Conservation (phyloP, 2,888 invertebrate genomes). For the Pristionchus entomophagus region DNA sequence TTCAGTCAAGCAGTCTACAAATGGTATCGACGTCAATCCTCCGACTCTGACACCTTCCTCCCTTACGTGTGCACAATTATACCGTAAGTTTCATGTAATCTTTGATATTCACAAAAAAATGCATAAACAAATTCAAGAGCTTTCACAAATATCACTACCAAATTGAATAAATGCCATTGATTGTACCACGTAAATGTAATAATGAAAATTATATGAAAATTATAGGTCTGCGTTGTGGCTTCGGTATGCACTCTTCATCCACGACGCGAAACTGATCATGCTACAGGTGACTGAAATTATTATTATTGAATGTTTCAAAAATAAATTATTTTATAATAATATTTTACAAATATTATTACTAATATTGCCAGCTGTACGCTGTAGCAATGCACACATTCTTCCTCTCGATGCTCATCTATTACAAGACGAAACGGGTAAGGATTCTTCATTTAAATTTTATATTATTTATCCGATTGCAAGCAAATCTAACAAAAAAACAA, state of each 20-base stretch:
- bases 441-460: neutral
- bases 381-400: conserved; percentile 72
- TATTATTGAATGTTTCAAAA: no score
- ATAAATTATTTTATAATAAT: no score
- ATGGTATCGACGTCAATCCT: conserved; percentile 70
- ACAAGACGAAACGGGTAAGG: conserved; percentile 65
- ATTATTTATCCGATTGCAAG: no score
- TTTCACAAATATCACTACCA: no score
- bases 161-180: no score
- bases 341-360: neutral
- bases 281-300: conserved; percentile 53
- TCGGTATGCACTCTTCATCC: conserved; percentile 73
- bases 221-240: conserved; percentile 70
- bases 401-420: conserved; percentile 67
- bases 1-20: conserved; percentile 75
- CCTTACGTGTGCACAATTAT: conserved; percentile 72
- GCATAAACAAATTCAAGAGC: no score
- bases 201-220: neutral
- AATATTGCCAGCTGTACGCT: conserved; percentile 59
- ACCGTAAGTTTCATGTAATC: conserved; percentile 60
- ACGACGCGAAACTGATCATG: conserved; percentile 69
- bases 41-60: conserved; percentile 71
- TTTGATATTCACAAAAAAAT: no score
- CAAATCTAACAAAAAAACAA: no score
- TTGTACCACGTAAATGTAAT: no score